A percentile compares a stretch with the other conserved stretches of the same genome.
Conservation (phyloP, 1,140 invertebrate genomes). For the Anadara kagoshimensis region DNA sequence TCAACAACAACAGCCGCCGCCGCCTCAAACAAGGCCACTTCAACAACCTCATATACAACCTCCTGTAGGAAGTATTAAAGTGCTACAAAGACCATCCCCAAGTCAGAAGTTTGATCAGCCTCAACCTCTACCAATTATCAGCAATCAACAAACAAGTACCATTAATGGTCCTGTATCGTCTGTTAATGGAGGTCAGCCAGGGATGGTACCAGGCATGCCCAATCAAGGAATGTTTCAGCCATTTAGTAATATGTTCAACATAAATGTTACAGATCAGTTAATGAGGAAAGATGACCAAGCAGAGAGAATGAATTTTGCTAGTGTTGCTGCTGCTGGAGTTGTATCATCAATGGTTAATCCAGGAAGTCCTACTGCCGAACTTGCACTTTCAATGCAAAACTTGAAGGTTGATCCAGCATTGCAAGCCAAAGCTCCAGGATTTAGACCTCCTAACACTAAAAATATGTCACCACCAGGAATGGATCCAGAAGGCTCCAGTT, state of each 20-base stretch:
- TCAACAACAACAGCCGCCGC: constrained; percentile 8
- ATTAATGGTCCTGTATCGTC: constrained; percentile 33
- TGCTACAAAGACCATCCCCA: constrained; percentile 42
- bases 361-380: constrained; percentile 41
- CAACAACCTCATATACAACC: background rate
- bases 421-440: constrained; percentile 72
- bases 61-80: constrained; percentile 43
- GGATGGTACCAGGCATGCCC: constrained; percentile 15
- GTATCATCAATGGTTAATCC: constrained; percentile 67
- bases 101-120: constrained; percentile 51
- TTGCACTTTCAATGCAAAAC: constrained; percentile 48
- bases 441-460: constrained; percentile 50
- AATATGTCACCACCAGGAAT: constrained; percentile 51
- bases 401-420: constrained; percentile 72
- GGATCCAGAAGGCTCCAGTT: constrained; percentile 15
- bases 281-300: constrained; percentile 80
- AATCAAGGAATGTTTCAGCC: constrained; percentile 79
- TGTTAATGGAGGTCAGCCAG: constrained; percentile 4
- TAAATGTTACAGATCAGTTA: constrained; percentile 80
- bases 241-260: constrained; percentile 84
- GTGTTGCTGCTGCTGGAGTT: constrained; percentile 80
- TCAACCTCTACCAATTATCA: constrained; percentile 62
- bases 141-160: constrained; percentile 43
- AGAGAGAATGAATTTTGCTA: constrained; percentile 83
- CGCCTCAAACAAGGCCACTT: too few relatives aligned